These are phyloP conservation scores for Azemiops feae DNA, from an alignment of 2,113 vertebrate species.

Conservation along the genomic window DNA sequence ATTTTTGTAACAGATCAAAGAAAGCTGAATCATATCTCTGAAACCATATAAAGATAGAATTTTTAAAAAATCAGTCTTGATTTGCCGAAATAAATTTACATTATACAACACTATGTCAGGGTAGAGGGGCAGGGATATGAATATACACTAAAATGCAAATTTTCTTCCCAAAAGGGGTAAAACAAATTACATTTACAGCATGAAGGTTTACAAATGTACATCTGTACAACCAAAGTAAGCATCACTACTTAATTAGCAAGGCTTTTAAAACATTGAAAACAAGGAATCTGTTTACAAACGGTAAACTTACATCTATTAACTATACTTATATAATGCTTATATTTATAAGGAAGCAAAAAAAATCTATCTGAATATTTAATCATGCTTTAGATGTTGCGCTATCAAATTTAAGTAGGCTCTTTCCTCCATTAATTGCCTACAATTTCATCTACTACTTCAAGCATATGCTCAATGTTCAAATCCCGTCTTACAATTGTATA, in stretches of 20 bases:
- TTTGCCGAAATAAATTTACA: constrained; percentile 95
- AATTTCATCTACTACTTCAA: constrained; percentile 64
- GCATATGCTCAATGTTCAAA: constrained; percentile 73
- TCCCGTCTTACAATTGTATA: constrained; percentile 70
- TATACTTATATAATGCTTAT: constrained; percentile 96
- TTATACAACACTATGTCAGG: constrained; percentile 97
- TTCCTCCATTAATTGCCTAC: constrained; percentile 66
- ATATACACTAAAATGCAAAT: constrained; percentile 99
- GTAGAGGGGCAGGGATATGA: constrained; percentile 83
- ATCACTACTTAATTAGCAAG: constrained; percentile 95
- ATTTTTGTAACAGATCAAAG: constrained; percentile 87
- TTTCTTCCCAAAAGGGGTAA: constrained; percentile 86
- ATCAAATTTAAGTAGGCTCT: constrained; percentile 80
- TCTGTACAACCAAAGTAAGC: constrained; percentile 97
- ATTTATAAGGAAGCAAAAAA: constrained; percentile 90
- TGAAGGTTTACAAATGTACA: constrained; percentile 99
- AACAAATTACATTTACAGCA: constrained; percentile 99
- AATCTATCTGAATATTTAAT: constrained; percentile 82
- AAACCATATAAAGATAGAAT: constrained; percentile 92
- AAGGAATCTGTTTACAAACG: constrained; percentile 81
- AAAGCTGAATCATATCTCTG: constrained; percentile 85
- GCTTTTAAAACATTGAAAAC: constrained; percentile 87
- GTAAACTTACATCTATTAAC: constrained; percentile 96
- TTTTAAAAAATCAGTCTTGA: constrained; percentile 89
- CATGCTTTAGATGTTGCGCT: constrained; percentile 84